Evolutionary conservation across 2,797 vertebrate species (phyloP), one percentile per base, ranked within the genome.

Genomic region (Alcedo quadribrachys): DNA sequence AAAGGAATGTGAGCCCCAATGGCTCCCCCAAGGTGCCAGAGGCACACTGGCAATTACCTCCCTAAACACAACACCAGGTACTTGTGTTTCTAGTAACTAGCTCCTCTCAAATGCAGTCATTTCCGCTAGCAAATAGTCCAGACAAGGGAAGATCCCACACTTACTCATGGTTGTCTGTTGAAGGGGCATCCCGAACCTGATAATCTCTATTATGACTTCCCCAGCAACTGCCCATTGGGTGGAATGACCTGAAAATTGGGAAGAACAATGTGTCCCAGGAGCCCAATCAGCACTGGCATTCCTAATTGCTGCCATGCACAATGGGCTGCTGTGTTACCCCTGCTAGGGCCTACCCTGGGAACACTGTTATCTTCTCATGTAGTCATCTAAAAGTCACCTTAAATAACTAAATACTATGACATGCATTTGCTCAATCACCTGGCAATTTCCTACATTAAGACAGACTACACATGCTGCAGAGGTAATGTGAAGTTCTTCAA

Each of bases 231-330:
- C 35, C 88, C 60, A 66, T 89, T 89, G 83, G 86, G 88, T 94
- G 90, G 84, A 94, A 94, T 89, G 95, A 94, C 93, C 86, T 94
- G 93, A 95, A 96, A 96, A 92, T 87, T 53, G 12, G 62, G 76
- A 90, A 81, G 66, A 94, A 93, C 90, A 93, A 93, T 94, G 87
- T 1, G 20, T 68, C 88, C 83, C 68, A 66, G 92, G 79, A 85
- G 83, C 79, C 92, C 80, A 89, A 14, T 92, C 86, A 92, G 62
- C 0, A 2, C 86, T 90, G 92, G 76, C 55, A 89, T 73, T 94
- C 67, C 67, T 94, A 94, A 96, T 94, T 95, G 76, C 86, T 78
- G 57, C 48, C 30, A 69, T 53, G 61, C 76, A 94, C 79, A 94
- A 94, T 87, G 76, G 87, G 27, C 86, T 94, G 93, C 89, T 95